Evolutionary conservation across 2,113 vertebrate genomes (phyloP).

Genomic region (Nothobranchius furzeri): DNA sequence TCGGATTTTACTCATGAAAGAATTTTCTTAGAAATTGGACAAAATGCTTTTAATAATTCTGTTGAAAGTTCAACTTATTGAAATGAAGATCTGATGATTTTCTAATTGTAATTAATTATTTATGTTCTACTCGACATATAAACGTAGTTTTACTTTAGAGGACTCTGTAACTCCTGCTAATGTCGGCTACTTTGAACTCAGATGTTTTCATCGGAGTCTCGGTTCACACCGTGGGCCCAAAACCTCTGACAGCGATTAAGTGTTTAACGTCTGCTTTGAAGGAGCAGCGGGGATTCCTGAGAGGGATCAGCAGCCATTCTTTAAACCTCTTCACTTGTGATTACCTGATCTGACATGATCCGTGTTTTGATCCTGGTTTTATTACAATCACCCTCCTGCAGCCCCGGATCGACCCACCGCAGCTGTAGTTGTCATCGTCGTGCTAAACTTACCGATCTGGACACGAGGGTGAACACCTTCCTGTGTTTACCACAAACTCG

Average conservation of each 20-base stretch:
- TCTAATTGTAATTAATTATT: too few species aligned
- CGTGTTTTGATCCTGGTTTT: constrained; percentile 48
- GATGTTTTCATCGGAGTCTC: constrained; percentile 6
- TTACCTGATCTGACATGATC: constrained; percentile 47
- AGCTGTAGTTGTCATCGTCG: too few species aligned
- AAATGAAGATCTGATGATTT: too few species aligned
- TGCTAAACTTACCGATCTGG: too few species aligned
- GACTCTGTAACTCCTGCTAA: not conserved
- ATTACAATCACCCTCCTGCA: constrained; percentile 18
- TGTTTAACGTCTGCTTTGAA: constrained; percentile 41
- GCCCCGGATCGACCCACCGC: too few species aligned
- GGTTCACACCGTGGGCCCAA: constrained; percentile 2
- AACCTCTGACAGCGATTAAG: constrained; percentile 18
- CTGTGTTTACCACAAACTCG: not conserved
- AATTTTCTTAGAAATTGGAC: too few species aligned
- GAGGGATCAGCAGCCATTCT: constrained; percentile 38
- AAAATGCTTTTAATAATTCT: too few species aligned
- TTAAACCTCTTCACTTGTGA: constrained; percentile 24
- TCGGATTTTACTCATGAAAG: too few species aligned
- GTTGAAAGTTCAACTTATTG: too few species aligned
- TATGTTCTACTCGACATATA: too few species aligned
- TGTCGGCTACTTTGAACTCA: constrained; percentile 11
- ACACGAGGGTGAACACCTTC: too few species aligned
- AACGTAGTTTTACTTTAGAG: not conserved
- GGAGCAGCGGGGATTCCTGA: constrained; percentile 36